Evolutionary conservation across 2,113 vertebrate genomes (phyloP).

Genomic region (Gallinago paraguaiae): DNA sequence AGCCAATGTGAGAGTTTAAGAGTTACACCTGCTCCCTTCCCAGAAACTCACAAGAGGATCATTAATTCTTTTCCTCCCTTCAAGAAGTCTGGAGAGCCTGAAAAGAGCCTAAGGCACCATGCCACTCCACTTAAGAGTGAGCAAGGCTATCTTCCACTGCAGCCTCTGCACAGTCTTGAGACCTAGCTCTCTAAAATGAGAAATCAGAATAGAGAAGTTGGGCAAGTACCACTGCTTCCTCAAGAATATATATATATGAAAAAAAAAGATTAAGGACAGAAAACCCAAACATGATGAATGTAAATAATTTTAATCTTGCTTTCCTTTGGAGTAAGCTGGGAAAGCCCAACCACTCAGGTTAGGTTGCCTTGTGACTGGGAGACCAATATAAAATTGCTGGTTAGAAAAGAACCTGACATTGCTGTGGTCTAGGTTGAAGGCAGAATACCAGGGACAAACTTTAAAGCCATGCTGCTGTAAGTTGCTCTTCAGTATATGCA

Average conservation of each 20-base stretch:
- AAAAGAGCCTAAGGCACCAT: not conserved
- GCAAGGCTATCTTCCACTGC: not conserved
- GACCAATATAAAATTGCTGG: not conserved
- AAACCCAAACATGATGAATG: not conserved
- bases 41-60: not conserved
- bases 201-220: not conserved
- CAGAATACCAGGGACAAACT: not conserved
- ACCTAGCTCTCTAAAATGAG: not conserved
- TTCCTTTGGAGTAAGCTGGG: not conserved
- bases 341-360: not conserved
- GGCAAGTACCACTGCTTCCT: not conserved
- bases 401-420: not conserved
- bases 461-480: not conserved
- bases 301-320: not conserved
- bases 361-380: not conserved
- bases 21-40: not conserved
- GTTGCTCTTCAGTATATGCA: not conserved
- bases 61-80: not conserved
- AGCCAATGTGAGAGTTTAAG: not conserved
- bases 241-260: not conserved
- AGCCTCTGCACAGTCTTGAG: not conserved
- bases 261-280: not conserved
- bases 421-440: not conserved
- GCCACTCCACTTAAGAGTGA: not conserved
- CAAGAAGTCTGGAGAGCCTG: not conserved